A percentile compares a stretch with the other conserved stretches of the same genome.
Evolutionary conservation across 2,888 invertebrate species (phyloP).

Genomic region (Xylota segnis): DNA sequence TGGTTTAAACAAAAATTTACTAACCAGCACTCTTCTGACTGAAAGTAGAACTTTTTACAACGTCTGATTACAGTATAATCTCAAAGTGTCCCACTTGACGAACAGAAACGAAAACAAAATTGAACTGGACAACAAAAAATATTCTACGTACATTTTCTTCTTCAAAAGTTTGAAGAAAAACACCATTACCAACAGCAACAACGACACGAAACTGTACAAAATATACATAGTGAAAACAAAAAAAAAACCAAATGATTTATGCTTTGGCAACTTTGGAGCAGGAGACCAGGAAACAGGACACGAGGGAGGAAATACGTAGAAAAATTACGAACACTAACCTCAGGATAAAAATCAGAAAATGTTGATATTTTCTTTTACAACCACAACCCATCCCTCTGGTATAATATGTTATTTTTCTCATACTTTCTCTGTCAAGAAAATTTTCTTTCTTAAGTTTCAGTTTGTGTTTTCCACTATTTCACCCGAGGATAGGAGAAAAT

Average conservation of each 20-base stretch:
- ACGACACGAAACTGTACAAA: constrained; percentile 9
- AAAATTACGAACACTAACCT: constrained; percentile 26
- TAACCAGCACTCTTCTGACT: background rate
- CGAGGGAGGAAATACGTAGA: constrained; percentile 1
- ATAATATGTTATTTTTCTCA: constrained; percentile 15
- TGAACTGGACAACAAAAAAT: constrained; percentile 2
- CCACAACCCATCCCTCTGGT: constrained; percentile 15
- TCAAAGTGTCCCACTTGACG: constrained; percentile 20
- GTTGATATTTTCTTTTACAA: constrained; percentile 18
- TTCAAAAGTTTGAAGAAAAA: constrained; percentile 15
- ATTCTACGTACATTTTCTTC: constrained; percentile 12
- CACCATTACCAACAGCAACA: constrained; percentile 7
- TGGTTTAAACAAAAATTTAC: constrained; percentile 2
- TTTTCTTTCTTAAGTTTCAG: constrained; percentile 13
- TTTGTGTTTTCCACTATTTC: constrained; percentile 24
- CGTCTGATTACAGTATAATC: constrained; percentile 15
- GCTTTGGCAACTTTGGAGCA: constrained; percentile 16
- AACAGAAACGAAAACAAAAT: constrained; percentile 8
- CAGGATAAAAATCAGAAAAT: constrained; percentile 33
- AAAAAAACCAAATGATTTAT: constrained; percentile 16
- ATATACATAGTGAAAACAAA: background rate
- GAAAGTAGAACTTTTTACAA: constrained; percentile 8
- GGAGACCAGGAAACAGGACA: constrained; percentile 29
- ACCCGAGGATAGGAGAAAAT: background rate
- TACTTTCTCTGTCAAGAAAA: constrained; percentile 20